Conservation (phyloP, 2,113 vertebrate species). For the Lucifuga dentata region DNA sequence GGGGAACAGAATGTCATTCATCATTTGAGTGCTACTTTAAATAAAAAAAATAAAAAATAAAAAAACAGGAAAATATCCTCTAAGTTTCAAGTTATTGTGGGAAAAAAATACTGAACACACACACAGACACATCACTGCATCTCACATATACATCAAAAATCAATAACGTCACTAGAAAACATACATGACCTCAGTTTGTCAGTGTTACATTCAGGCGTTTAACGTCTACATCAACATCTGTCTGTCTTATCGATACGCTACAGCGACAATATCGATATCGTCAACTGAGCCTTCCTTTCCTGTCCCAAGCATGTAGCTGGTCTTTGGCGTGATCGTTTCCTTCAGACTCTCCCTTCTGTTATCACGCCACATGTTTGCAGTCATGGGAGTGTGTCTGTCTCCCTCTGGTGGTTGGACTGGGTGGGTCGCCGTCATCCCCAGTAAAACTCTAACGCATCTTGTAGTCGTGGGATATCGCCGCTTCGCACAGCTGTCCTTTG, state of each 20-base stretch:
- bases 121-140: constrained; percentile 50
- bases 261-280: constrained; percentile 25
- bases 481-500: constrained; percentile 97
- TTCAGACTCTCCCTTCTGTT: constrained; percentile 2
- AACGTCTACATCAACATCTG: constrained; percentile 62
- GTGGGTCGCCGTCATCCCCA: constrained; percentile 29
- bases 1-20: constrained; percentile 12
- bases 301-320: constrained; percentile 8
- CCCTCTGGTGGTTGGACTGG: constrained; percentile 31
- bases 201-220: constrained; percentile 75
- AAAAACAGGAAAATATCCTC: too few species aligned
- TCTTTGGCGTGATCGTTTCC: constrained; percentile 22
- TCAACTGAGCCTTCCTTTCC: constrained; percentile 34
- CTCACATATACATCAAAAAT: constrained; percentile 43
- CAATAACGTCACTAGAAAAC: constrained; percentile 65
- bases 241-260: constrained; percentile 27
- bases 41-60: constrained; percentile 23
- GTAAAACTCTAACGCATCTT: constrained; percentile 91
- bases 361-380: constrained; percentile 16
- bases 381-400: constrained; percentile 37
- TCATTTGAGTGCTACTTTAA: not conserved
- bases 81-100: constrained; percentile 19
- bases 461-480: constrained; percentile 95
- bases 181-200: constrained; percentile 42
- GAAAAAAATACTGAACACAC: constrained; percentile 44